Conservation (phyloP, 1,140 invertebrate species). For the Panulirus ornatus region DNA sequence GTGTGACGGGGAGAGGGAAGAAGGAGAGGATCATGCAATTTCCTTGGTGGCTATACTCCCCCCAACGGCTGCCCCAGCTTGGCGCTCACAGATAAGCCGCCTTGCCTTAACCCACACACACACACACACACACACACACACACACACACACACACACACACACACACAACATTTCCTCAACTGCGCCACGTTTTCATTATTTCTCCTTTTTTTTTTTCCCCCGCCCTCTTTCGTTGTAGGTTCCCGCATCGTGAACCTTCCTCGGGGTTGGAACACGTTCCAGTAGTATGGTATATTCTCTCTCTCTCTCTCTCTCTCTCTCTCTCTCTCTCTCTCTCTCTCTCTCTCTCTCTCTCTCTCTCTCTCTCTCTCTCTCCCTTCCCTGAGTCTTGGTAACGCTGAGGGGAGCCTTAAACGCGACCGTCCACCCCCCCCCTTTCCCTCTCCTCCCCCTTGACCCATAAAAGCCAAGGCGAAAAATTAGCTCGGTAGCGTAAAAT, state of each 20-base stretch:
- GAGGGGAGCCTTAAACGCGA: neutral
- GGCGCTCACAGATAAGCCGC: neutral
- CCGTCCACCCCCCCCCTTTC: neutral
- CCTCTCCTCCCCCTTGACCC: neutral
- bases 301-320: too few relatives aligned
- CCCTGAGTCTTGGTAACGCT: neutral
- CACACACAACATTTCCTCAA: neutral
- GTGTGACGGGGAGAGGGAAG: too few relatives aligned
- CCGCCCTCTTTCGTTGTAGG: too few relatives aligned
- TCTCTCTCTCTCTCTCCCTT: neutral
- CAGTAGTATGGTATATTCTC: too few relatives aligned
- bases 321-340: neutral
- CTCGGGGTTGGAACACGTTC: too few relatives aligned
- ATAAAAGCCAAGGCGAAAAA: too few relatives aligned
- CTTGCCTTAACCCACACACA: neutral
- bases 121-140: conserved; percentile 27
- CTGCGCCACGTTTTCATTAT: too few relatives aligned
- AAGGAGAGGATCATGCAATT: neutral
- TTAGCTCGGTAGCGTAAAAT: too few relatives aligned
- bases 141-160: conserved; percentile 26
- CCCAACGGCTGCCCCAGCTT: neutral
- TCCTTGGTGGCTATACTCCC: neutral
- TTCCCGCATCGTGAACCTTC: too few relatives aligned
- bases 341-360: neutral
- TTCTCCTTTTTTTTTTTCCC: too few relatives aligned